Evolutionary conservation across 2,888 invertebrate species (phyloP).

Genomic region (Nemapogon koenigi): DNA sequence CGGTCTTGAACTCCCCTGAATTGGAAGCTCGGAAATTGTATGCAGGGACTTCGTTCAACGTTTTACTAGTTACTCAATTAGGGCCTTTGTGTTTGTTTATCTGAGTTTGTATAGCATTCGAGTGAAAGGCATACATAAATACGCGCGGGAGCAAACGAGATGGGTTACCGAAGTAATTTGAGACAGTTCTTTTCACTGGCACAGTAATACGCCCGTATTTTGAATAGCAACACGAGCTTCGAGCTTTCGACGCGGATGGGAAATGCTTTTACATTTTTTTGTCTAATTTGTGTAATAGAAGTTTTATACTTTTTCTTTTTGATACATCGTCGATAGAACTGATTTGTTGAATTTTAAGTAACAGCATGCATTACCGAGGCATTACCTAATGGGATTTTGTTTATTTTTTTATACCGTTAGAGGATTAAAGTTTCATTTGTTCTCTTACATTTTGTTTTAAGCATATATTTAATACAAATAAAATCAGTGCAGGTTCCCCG

Average conservation of each 20-base stretch:
- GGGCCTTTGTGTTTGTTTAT: constrained; percentile 67
- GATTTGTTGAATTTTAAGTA: constrained; percentile 5
- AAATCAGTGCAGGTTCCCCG: too few species aligned
- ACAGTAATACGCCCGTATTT: constrained; percentile 60
- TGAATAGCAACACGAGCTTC: constrained; percentile 53
- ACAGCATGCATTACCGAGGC: background rate
- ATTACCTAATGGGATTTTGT: too few species aligned
- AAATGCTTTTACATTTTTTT: constrained; percentile 54
- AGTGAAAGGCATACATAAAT: constrained; percentile 27
- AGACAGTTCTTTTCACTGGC: constrained; percentile 63
- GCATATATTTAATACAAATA: too few species aligned
- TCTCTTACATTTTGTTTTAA: too few species aligned
- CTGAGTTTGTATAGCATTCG: constrained; percentile 56
- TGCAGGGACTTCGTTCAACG: constrained; percentile 16
- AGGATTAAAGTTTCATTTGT: too few species aligned
- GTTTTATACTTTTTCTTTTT: constrained; percentile 41
- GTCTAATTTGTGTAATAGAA: constrained; percentile 53
- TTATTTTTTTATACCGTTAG: too few species aligned
- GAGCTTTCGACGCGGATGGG: constrained; percentile 32
- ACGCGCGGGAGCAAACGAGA: constrained; percentile 25
- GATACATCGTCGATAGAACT: constrained; percentile 29
- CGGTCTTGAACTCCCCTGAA: constrained; percentile 52
- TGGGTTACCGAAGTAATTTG: constrained; percentile 50
- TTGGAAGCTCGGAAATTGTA: constrained; percentile 50
- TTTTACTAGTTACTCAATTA: constrained; percentile 67